Conservation (phyloP, 2,797 vertebrate species). For the Threskiornis aethiopicus region DNA sequence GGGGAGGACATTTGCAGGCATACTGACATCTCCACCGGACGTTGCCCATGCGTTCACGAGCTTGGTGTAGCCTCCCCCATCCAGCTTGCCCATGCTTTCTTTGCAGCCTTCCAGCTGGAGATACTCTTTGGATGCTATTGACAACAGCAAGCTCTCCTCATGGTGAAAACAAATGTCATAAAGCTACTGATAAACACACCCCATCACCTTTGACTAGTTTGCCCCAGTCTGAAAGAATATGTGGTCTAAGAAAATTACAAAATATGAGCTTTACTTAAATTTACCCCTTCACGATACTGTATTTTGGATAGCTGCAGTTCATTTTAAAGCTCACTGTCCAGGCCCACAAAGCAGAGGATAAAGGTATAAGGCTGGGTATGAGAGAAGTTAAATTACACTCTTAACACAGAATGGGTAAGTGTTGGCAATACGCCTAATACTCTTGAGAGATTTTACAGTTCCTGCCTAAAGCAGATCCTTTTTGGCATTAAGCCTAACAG, state of each 20-base stretch:
- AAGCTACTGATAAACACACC: not conserved
- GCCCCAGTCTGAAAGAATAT: not conserved
- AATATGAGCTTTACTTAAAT: not conserved
- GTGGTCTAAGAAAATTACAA: not conserved
- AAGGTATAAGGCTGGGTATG: not conserved
- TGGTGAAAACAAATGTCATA: not conserved
- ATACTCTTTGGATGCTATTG: not conserved
- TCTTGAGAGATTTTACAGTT: slow-evolving; percentile 27
- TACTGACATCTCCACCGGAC: not conserved
- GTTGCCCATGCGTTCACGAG: accelerated
- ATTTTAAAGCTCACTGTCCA: not conserved
- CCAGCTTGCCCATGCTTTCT: not conserved
- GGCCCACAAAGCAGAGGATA: not conserved
- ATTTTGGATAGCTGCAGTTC: not conserved
- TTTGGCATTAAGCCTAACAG: slow-evolving; percentile 14
- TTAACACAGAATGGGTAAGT: not conserved
- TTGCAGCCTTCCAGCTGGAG: not conserved
- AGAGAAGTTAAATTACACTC: slow-evolving; percentile 7
- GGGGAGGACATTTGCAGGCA: not conserved
- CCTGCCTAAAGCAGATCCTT: slow-evolving; percentile 8
- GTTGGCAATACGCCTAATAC: slow-evolving; percentile 7
- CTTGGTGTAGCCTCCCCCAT: not conserved
- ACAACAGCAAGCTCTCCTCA: not conserved
- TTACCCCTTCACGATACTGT: not conserved
- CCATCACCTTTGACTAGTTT: not conserved